These are phyloP conservation scores for Megalurothrips usitatus DNA, from an alignment of 2,888 invertebrate genomes.

Conservation along the genomic window DNA sequence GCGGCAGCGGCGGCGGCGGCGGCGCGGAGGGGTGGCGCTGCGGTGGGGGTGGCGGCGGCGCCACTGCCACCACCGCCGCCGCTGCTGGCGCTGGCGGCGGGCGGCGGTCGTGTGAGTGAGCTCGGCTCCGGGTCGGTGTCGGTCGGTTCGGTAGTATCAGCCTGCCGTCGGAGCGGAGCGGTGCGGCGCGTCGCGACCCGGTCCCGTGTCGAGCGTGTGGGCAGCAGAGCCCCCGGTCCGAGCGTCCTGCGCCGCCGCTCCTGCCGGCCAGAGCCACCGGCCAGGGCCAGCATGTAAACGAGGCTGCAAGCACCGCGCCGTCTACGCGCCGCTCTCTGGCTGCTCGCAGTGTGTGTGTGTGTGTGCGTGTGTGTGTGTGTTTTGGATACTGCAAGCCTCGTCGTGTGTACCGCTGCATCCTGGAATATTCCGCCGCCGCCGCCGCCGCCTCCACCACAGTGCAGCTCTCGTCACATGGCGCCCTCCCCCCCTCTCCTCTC, in stretches of 20 bases:
- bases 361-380: not conserved
- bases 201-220: too few species aligned
- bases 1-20: not conserved
- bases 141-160: slow-evolving; percentile 28
- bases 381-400: not conserved
- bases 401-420: not conserved
- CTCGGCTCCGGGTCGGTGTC: not conserved
- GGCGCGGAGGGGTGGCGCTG: not conserved
- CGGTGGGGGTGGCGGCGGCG: not conserved
- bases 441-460: not conserved
- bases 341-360: not conserved
- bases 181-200: slow-evolving; percentile 33
- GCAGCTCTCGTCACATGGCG: not conserved
- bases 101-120: slow-evolving; percentile 37
- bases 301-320: too few species aligned
- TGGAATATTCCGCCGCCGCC: too few species aligned
- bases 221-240: too few species aligned
- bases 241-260: too few species aligned
- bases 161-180: slow-evolving; percentile 43
- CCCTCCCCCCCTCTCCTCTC: not conserved
- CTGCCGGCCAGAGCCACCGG: too few species aligned
- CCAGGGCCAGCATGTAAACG: too few species aligned
- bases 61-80: not conserved
- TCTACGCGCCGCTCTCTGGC: too few species aligned
- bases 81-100: slow-evolving; percentile 34